These are phyloP conservation scores for Lutjanus argentimaculatus DNA, from an alignment of 2,797 vertebrate genomes.

Conservation along the genomic window DNA sequence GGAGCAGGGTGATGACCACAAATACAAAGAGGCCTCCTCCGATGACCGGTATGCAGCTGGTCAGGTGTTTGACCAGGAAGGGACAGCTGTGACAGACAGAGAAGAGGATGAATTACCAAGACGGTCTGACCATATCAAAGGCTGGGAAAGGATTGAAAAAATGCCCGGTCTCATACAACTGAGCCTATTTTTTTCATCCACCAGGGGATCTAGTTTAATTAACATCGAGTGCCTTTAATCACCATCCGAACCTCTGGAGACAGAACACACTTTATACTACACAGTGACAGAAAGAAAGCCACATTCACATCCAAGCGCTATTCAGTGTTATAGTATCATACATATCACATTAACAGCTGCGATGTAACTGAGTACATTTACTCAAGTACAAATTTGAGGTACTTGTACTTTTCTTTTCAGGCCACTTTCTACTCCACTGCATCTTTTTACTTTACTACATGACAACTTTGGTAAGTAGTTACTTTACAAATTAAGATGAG, in stretches of 20 bases:
- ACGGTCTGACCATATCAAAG: not conserved
- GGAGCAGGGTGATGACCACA: conserved; percentile 94
- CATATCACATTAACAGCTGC: not conserved
- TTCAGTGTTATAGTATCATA: not conserved
- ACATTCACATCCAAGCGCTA: not conserved
- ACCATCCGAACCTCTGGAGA: conserved; percentile 48
- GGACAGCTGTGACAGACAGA: conserved; percentile 88
- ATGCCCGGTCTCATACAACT: conserved; percentile 1
- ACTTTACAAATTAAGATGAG: too few species aligned
- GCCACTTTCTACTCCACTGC: too few species aligned
- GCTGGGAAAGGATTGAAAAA: not conserved
- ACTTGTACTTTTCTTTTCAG: too few species aligned
- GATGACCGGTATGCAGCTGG: conserved; percentile 92
- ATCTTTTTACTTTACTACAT: too few species aligned
- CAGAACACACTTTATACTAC: conserved; percentile 31
- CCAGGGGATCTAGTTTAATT: conserved; percentile 55
- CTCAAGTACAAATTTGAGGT: too few species aligned
- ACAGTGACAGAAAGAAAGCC: not conserved
- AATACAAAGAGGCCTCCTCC: conserved; percentile 94
- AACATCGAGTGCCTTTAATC: conserved; percentile 65
- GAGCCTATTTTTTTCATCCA: conserved; percentile 16
- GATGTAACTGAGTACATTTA: too few species aligned
- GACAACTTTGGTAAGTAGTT: too few species aligned
- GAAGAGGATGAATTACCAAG: not conserved
- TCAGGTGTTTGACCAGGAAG: conserved; percentile 92